Percentiles rank a stretch among this genome's conserved stretches.
Evolutionary conservation across 2,888 invertebrate species (phyloP).

Genomic region (Mylabris sibirica): DNA sequence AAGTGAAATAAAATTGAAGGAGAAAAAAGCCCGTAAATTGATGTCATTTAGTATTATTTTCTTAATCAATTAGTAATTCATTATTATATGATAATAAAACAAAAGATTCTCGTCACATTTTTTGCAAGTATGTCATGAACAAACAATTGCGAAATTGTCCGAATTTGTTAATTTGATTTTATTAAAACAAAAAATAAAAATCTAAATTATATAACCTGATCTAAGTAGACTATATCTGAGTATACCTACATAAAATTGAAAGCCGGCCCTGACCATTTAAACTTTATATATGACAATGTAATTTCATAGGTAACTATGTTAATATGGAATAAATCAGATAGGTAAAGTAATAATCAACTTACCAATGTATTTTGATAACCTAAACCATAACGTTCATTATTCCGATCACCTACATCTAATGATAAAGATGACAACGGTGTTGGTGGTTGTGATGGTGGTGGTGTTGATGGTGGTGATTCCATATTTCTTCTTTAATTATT

Average conservation of each 20-base stretch:
- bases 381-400: constrained; percentile 70
- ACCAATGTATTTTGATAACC: constrained; percentile 64
- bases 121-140: neutral
- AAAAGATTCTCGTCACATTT: neutral
- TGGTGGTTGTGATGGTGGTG: neutral
- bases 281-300: too few relatives aligned
- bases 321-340: neutral
- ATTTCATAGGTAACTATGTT: too few relatives aligned
- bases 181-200: neutral
- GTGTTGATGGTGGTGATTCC: too few relatives aligned
- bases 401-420: constrained; percentile 32
- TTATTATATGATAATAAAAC: too few relatives aligned
- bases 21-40: too few relatives aligned
- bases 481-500: neutral
- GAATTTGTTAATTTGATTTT: neutral
- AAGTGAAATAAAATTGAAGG: too few relatives aligned
- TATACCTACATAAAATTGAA: neutral
- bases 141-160: neutral
- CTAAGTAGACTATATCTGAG: neutral
- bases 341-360: constrained; percentile 46
- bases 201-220: neutral
- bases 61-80: too few relatives aligned
- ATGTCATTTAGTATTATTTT: too few relatives aligned
- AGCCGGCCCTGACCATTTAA: constrained; percentile 14
- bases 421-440: neutral